phyloP scores from a whole-genome alignment of 2,888 invertebrate species.

The Metacarcinus magister region DNA sequence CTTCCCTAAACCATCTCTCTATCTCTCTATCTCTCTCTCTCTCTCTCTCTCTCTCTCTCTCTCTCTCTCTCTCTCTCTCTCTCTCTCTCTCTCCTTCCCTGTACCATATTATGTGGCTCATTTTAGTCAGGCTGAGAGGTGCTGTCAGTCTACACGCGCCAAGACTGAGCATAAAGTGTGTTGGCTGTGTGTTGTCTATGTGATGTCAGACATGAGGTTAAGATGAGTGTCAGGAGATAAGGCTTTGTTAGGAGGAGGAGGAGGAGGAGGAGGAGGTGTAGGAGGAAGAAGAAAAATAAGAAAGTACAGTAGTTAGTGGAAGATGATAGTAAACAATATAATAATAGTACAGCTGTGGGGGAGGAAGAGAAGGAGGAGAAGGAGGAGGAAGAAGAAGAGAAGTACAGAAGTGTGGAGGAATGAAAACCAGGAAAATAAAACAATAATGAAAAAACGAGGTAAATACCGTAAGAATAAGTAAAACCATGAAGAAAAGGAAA shows the following conservation, averaged over 20 bases:
- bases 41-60: constrained; percentile 39
- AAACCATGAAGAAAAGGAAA: not conserved
- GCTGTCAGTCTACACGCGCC: constrained; percentile 2
- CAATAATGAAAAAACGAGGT: not conserved
- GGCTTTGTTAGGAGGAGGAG: not conserved
- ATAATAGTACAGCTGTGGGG: no score
- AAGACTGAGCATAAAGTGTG: constrained; percentile 13
- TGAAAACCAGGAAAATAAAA: not conserved
- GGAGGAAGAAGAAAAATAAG: not conserved
- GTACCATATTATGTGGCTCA: constrained; percentile 1
- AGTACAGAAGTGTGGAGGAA: constrained; percentile 20
- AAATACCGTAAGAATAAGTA: not conserved
- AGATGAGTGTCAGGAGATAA: constrained; percentile 14
- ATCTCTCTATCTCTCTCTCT: not conserved
- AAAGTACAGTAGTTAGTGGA: not conserved
- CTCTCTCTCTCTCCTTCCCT: constrained; percentile 19
- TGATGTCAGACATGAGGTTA: not conserved
- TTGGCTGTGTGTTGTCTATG: not conserved
- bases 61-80: constrained; percentile 47
- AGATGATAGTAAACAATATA: not conserved
- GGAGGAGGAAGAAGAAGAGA: not conserved
- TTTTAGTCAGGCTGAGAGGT: not conserved
- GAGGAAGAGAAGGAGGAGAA: not conserved
- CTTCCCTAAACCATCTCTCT: not conserved
- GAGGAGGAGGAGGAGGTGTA: not conserved